These are phyloP conservation scores for Drosophila ogumai DNA, from an alignment of 1,140 invertebrate species.

Conservation along the genomic window DNA sequence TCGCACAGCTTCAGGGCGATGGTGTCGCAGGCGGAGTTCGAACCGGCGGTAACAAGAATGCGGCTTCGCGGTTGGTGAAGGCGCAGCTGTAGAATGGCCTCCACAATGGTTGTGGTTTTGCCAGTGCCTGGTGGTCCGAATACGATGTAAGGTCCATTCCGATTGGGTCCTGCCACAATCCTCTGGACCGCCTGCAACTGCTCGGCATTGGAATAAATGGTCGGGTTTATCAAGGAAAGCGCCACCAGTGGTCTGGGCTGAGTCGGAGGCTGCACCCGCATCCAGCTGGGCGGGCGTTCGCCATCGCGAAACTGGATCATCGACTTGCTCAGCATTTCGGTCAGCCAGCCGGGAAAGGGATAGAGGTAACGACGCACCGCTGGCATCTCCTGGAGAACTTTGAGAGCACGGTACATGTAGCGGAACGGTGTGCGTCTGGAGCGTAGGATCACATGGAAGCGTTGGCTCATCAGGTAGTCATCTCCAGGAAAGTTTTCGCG, in stretches of 20 bases:
- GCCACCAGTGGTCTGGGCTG: neutral
- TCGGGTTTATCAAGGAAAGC: conserved; percentile 50
- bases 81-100: conserved; percentile 87
- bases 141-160: conserved; percentile 65
- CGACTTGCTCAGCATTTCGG: conserved; percentile 12
- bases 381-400: conserved; percentile 49
- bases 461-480: neutral
- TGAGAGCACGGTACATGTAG: conserved; percentile 64
- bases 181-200: conserved; percentile 67
- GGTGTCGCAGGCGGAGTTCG: conserved; percentile 92
- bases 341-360: conserved; percentile 39
- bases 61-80: conserved; percentile 84
- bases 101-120: conserved; percentile 92
- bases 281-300: conserved; percentile 2
- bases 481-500: neutral
- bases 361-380: conserved; percentile 63
- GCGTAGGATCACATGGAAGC: conserved; percentile 59
- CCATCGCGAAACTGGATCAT: neutral
- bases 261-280: neutral
- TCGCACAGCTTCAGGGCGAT: conserved; percentile 87
- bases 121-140: conserved; percentile 87
- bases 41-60: conserved; percentile 90
- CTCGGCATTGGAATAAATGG: conserved; percentile 58
- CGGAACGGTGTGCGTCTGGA: conserved; percentile 54
- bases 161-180: conserved; percentile 66